phyloP scores from a whole-genome alignment of 2,113 vertebrate genomes.

The Tursiops truncatus region DNA sequence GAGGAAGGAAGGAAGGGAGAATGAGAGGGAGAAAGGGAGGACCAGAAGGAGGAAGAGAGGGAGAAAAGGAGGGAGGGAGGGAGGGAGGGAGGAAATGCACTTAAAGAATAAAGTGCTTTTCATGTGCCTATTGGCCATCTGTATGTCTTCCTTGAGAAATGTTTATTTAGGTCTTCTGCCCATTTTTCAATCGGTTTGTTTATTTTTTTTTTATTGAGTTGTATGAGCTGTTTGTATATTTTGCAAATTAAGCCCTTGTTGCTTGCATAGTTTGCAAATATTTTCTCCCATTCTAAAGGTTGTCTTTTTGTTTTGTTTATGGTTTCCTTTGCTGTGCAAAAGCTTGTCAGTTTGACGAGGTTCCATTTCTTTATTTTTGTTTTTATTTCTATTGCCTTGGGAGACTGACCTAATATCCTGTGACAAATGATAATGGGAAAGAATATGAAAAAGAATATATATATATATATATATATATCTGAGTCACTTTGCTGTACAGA shows the following conservation, averaged over 20 bases:
- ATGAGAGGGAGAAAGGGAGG: not conserved
- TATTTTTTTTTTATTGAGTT: not conserved
- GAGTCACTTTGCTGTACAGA: not conserved
- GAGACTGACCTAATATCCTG: not conserved
- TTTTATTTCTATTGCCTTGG: not conserved
- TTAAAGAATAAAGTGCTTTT: slow-evolving; percentile 55
- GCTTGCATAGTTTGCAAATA: not conserved
- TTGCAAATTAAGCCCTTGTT: not conserved
- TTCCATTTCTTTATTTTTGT: not conserved
- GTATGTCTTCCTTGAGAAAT: not conserved
- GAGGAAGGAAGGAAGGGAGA: not conserved
- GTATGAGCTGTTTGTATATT: not conserved
- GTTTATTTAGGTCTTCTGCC: not conserved
- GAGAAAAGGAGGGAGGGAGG: too few species aligned
- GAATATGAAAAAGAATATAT: not conserved
- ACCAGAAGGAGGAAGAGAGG: not conserved
- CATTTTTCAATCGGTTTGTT: not conserved
- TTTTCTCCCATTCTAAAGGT: not conserved
- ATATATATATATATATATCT: not conserved
- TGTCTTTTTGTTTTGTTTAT: not conserved
- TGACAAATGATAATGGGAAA: not conserved
- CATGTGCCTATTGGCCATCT: not conserved
- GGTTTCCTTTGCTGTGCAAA: not conserved
- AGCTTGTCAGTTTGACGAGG: not conserved
- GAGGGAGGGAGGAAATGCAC: not conserved